These are phyloP conservation scores for Amphiprion percula DNA, from an alignment of 2,113 vertebrate genomes.

Conservation along the genomic window DNA sequence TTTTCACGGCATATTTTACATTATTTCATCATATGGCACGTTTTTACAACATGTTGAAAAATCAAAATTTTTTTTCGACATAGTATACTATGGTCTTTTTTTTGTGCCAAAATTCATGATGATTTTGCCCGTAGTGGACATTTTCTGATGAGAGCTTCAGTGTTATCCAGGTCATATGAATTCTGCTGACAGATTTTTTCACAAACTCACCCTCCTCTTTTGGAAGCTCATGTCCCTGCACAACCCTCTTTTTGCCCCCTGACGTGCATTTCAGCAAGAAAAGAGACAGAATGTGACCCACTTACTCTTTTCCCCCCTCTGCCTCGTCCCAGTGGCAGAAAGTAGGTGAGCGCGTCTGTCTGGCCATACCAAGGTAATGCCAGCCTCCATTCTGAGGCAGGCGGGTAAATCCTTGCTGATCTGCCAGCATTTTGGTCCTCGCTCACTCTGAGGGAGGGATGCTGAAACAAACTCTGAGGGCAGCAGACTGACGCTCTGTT, in stretches of 20 bases:
- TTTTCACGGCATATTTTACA: too few species aligned
- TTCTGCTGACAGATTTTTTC: background rate
- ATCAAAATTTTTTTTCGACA: too few species aligned
- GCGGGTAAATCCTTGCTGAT: constrained; percentile 65
- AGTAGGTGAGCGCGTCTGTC: constrained; percentile 74
- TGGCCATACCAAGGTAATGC: constrained; percentile 61
- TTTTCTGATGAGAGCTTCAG: background rate
- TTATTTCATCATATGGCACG: too few species aligned
- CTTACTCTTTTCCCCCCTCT: constrained; percentile 25
- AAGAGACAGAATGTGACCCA: constrained; percentile 67
- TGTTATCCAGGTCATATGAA: background rate
- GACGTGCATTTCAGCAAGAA: constrained; percentile 28
- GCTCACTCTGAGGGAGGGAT: constrained; percentile 7
- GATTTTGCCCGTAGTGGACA: background rate
- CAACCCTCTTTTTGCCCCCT: constrained; percentile 2
- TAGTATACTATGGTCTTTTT: too few species aligned
- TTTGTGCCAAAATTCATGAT: too few species aligned
- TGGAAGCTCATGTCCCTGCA: background rate
- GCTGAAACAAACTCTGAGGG: background rate
- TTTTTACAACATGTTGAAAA: too few species aligned
- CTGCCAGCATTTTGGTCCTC: constrained; percentile 31
- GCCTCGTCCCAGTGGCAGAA: constrained; percentile 30
- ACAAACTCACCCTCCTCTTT: background rate
- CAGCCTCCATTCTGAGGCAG: constrained; percentile 51
- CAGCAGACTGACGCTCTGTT: background rate